These are phyloP conservation scores for Hucho hucho DNA, from an alignment of 2,113 vertebrate species.

Conservation along the genomic window DNA sequence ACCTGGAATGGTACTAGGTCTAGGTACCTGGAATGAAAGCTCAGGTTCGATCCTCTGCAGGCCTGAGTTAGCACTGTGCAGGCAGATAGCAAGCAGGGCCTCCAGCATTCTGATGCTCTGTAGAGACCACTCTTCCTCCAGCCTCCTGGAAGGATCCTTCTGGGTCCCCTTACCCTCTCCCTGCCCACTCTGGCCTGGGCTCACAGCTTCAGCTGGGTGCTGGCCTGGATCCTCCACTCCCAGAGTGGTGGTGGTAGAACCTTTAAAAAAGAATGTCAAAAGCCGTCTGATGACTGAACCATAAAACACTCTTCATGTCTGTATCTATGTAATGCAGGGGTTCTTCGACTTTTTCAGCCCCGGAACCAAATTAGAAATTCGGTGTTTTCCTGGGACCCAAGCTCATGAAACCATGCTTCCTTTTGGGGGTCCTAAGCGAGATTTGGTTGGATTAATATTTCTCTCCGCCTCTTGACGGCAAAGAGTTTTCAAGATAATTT, in stretches of 20 bases:
- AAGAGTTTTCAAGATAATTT: no score
- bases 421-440: no score
- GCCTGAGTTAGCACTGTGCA: slow-evolving; percentile 80
- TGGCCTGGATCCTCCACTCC: slow-evolving; percentile 35
- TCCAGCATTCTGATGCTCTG: slow-evolving; percentile 90
- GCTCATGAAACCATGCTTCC: no score
- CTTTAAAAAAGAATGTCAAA: neutral
- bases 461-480: no score
- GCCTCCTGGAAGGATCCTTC: slow-evolving; percentile 4
- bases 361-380: no score
- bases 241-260: neutral
- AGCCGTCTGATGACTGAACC: no score
- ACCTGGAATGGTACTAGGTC: no score
- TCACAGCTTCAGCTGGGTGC: slow-evolving; percentile 14
- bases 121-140: slow-evolving; percentile 79
- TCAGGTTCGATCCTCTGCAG: slow-evolving; percentile 83
- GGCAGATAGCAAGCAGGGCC: slow-evolving; percentile 90
- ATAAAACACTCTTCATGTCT: no score
- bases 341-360: no score
- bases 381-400: no score
- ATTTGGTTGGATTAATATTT: no score
- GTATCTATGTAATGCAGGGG: no score
- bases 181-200: neutral
- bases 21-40: slow-evolving; percentile 43
- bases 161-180: neutral